Evolutionary conservation across 2,113 vertebrate species (phyloP).

Genomic region (Takifugu flavidus): DNA sequence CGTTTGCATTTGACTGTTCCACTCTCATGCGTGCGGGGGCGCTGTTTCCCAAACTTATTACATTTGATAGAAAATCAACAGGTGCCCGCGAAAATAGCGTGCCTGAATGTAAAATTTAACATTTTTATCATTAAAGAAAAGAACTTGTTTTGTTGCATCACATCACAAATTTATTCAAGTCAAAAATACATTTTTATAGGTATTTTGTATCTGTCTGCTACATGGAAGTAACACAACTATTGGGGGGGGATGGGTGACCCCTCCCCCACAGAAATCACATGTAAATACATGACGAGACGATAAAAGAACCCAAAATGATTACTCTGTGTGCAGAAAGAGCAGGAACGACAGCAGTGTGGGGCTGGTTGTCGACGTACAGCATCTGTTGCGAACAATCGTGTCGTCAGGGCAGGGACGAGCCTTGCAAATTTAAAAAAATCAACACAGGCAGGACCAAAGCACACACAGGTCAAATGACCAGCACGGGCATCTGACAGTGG

Average conservation of each 20-base stretch:
- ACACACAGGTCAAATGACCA: background rate
- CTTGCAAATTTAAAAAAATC: constrained; percentile 29
- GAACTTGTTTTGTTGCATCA: constrained; percentile 80
- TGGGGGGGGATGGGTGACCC: constrained; percentile 40
- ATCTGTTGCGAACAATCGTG: constrained; percentile 41
- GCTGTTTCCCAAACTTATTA: background rate
- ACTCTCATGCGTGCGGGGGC: background rate
- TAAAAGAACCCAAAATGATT: constrained; percentile 22
- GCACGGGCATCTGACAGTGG: background rate
- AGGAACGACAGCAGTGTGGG: background rate
- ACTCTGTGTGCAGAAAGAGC: constrained; percentile 13
- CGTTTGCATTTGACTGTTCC: background rate
- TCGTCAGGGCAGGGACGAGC: constrained; percentile 33
- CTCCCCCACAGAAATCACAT: constrained; percentile 62
- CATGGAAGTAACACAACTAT: constrained; percentile 73
- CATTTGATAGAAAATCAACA: background rate
- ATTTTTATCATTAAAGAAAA: background rate
- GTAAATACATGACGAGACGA: constrained; percentile 32
- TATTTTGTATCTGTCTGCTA: constrained; percentile 81
- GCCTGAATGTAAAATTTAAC: too few relatives aligned
- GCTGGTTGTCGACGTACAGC: constrained; percentile 12
- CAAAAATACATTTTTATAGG: constrained; percentile 87
- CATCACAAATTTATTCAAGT: constrained; percentile 93
- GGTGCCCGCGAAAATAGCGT: background rate
- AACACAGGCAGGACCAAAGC: constrained; percentile 35